Evolutionary conservation across 2,113 vertebrate genomes (phyloP), one percentile per base, ranked within the genome.

Genomic region (Paraplagusia blochii): DNA sequence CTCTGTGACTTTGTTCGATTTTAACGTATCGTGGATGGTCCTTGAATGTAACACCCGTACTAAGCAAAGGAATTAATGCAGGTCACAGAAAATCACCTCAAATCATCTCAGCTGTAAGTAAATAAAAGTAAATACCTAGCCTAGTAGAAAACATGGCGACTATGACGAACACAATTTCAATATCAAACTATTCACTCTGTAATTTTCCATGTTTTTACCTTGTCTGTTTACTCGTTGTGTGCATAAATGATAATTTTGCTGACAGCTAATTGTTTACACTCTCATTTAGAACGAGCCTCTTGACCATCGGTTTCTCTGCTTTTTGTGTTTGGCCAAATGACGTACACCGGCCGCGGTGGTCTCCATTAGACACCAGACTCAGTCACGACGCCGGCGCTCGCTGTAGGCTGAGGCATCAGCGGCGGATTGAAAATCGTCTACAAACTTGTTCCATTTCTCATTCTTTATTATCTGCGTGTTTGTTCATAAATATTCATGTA

Each of bases 401-500:
- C 33, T 35, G n/a, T 15, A 51, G 33, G 9, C 34, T 11, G 22
- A 35, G 48, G 22, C 48, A 36, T 36, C 49, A 51, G 33, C 14
- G 11, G 33, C 29, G 16, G 36, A 51, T 51, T 51, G 49, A 16
- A 53, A 57, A 63, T 61, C 43, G 36, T 62, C 56, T 1, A 14
- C 15, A 60, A 52, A 64, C 16, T 8, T 45, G 14, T 22, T 16
- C 29, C 17, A 33, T 53, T 29, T 7, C 18, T 62, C 49, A 44
- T 33, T 58, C 33, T 45, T 67, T 58, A 68, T 56, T 45, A 50
- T 52, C 5, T 43, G 17, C 29, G 10, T 67, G 66, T 71, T 72
- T 64, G 42, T 68, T 68, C 59, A 82, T 87, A 80, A 82, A 87
- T 87, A 88, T 87, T 85, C 72, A 83, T 78, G 49, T 34, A 49